phyloP scores from a whole-genome alignment of 2,113 vertebrate genomes.

The Chloroceryle aenea region DNA sequence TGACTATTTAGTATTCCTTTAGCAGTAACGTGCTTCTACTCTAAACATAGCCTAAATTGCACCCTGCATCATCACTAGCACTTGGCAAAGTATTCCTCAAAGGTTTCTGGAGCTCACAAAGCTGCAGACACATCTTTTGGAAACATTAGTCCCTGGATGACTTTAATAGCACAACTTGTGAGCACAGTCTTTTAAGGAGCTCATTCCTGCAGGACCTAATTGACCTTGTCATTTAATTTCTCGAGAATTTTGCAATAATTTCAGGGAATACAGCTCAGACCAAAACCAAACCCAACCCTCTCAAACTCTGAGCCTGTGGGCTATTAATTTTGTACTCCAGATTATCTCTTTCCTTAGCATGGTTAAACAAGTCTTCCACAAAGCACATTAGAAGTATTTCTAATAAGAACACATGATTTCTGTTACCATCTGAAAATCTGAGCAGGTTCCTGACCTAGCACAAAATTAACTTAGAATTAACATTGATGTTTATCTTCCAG shows the following conservation, averaged over 20 bases:
- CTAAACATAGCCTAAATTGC: not conserved
- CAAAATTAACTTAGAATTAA: not conserved
- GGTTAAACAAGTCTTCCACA: not conserved
- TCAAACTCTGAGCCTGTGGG: not conserved
- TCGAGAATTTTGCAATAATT: not conserved
- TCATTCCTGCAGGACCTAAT: not conserved
- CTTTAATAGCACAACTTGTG: not conserved
- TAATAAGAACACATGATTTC: not conserved
- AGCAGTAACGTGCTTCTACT: not conserved
- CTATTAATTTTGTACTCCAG: not conserved
- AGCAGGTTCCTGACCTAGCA: not conserved
- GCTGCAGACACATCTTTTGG: not conserved
- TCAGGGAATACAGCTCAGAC: not conserved
- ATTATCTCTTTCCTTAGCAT: not conserved
- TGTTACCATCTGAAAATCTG: not conserved
- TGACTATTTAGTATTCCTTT: not conserved
- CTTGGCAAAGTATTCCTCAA: not conserved
- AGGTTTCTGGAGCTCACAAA: not conserved
- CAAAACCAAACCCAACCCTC: not conserved
- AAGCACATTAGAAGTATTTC: not conserved
- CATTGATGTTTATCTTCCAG: not conserved
- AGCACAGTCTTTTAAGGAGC: not conserved
- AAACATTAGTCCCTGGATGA: not conserved
- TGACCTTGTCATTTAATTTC: not conserved
- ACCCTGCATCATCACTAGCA: not conserved